Percentiles rank a stretch among this genome's conserved stretches.
These are phyloP conservation scores for Xestobium rufovillosum DNA, from an alignment of 2,888 invertebrate genomes.

Conservation along the genomic window DNA sequence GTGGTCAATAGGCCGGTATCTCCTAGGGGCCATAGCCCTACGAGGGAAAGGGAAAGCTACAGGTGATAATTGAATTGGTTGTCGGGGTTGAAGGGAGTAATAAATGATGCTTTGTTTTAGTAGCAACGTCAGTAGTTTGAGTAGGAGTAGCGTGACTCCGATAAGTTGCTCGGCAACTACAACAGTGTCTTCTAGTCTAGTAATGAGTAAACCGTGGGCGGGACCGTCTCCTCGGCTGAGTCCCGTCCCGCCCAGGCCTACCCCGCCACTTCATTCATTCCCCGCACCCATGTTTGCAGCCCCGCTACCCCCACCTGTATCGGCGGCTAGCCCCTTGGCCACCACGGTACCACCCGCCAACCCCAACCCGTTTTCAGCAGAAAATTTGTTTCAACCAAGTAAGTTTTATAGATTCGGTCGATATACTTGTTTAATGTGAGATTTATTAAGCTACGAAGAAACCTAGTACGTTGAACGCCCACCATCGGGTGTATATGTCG, in stretches of 20 bases:
- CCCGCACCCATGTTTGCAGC: constrained; percentile 48
- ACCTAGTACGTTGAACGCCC: too few relatives aligned
- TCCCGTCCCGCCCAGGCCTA: constrained; percentile 46
- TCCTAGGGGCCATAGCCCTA: constrained; percentile 70
- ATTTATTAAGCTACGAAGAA: not conserved
- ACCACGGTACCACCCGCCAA: constrained; percentile 51
- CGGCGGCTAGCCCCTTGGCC: constrained; percentile 60
- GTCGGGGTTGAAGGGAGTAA: too few relatives aligned
- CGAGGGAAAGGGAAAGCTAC: constrained; percentile 76
- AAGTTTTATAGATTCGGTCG: constrained; percentile 43
- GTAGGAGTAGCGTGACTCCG: constrained; percentile 53
- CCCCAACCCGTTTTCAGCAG: constrained; percentile 81
- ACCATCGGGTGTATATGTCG: not conserved
- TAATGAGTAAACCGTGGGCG: constrained; percentile 42
- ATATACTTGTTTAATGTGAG: not conserved
- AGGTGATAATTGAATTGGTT: too few relatives aligned
- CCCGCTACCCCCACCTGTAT: constrained; percentile 48
- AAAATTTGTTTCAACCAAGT: constrained; percentile 80
- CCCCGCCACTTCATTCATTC: constrained; percentile 38
- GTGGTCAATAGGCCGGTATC: constrained; percentile 56
- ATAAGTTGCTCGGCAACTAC: constrained; percentile 42
- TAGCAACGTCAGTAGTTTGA: constrained; percentile 79
- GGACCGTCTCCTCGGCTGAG: constrained; percentile 37
- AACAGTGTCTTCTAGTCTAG: constrained; percentile 53
- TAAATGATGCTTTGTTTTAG: too few relatives aligned